Evolutionary conservation across 2,888 invertebrate genomes (phyloP).

Genomic region (Hypena proboscidalis): DNA sequence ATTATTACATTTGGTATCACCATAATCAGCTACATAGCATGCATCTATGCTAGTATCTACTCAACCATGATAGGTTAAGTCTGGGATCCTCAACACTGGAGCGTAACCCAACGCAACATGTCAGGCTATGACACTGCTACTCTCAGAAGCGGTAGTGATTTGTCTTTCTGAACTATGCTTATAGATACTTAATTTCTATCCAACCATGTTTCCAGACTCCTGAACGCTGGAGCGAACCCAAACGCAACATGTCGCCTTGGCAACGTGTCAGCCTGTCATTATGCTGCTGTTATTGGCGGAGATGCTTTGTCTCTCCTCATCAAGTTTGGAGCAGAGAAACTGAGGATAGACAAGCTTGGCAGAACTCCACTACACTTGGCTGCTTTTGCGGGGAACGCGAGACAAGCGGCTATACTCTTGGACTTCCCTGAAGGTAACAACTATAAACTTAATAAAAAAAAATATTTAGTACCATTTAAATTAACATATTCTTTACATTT

Average conservation of each 20-base stretch:
- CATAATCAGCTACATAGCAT: no score
- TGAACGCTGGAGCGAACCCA: constrained; percentile 76
- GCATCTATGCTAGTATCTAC: no score
- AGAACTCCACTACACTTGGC: constrained; percentile 80
- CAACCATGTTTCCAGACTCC: constrained; percentile 55
- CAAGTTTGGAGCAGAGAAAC: constrained; percentile 73
- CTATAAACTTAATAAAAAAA: no score
- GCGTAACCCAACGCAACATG: no score
- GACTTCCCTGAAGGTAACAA: constrained; percentile 74
- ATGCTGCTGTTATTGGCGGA: constrained; percentile 71
- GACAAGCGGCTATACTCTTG: constrained; percentile 72
- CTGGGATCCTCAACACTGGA: no score
- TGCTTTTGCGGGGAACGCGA: constrained; percentile 73
- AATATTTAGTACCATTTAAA: no score
- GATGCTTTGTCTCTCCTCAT: constrained; percentile 70
- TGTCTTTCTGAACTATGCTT: no score
- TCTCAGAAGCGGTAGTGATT: no score
- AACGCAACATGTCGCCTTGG: constrained; percentile 79
- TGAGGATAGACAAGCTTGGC: constrained; percentile 70
- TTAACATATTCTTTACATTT: no score
- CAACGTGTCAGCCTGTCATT: constrained; percentile 76
- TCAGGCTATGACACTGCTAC: no score
- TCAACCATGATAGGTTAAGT: no score
- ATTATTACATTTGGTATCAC: no score
- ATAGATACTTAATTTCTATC: not conserved